These are phyloP conservation scores for Sialis lutaria DNA, from an alignment of 2,888 invertebrate species.

Conservation along the genomic window DNA sequence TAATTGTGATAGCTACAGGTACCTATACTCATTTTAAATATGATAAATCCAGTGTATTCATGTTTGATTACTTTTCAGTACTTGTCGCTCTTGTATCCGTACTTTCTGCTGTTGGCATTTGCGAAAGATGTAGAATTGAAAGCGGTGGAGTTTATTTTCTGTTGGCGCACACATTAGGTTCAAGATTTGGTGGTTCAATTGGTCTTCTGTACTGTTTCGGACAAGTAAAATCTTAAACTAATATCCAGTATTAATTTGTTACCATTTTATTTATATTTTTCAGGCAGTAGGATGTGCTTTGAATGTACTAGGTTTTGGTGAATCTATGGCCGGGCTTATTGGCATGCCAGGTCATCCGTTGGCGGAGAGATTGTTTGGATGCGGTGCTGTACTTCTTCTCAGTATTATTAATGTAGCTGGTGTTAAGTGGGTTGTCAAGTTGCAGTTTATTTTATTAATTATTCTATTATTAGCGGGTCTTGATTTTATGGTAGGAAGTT, in stretches of 20 bases:
- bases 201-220: constrained; percentile 93
- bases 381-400: constrained; percentile 69
- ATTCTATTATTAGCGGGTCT: constrained; percentile 75
- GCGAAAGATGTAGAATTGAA: constrained; percentile 85
- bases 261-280: constrained; percentile 13
- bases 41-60: constrained; percentile 1
- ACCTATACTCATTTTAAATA: constrained; percentile 9
- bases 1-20: constrained; percentile 71
- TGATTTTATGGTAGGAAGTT: constrained; percentile 88
- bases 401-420: constrained; percentile 89
- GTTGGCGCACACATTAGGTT: constrained; percentile 84
- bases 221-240: constrained; percentile 40
- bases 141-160: constrained; percentile 97
- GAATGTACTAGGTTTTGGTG: constrained; percentile 93
- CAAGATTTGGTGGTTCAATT: constrained; percentile 80
- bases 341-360: constrained; percentile 51
- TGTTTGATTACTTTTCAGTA: constrained; percentile 35
- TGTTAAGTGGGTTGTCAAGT: constrained; percentile 93
- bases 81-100: constrained; percentile 83
- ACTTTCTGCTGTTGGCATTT: constrained; percentile 89
- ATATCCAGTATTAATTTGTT: constrained; percentile 6
- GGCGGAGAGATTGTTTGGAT: constrained; percentile 77
- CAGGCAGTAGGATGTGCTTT: constrained; percentile 93
- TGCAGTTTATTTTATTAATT: constrained; percentile 77
- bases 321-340: constrained; percentile 80